A percentile compares a stretch with the other conserved stretches of the same genome.
phyloP scores from a whole-genome alignment of 2,797 vertebrate genomes.

The Coluber constrictor region DNA sequence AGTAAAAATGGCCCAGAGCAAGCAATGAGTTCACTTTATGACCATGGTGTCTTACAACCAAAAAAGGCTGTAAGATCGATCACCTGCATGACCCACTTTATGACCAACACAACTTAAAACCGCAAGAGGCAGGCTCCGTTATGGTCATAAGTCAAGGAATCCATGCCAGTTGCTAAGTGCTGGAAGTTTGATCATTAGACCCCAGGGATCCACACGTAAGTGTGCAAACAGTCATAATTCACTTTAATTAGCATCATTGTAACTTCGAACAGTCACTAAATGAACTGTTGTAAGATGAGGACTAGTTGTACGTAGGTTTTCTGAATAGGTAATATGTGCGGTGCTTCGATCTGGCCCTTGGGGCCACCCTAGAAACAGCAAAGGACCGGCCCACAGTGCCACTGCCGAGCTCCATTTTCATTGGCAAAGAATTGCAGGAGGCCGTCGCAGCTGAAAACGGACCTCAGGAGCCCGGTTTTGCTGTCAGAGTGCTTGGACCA shows the following conservation, averaged over 20 bases:
- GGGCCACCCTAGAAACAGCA: too few species aligned
- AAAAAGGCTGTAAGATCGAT: not conserved
- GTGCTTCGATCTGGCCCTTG: too few species aligned
- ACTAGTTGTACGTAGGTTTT: not conserved
- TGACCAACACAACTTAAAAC: not conserved
- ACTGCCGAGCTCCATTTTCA: too few species aligned
- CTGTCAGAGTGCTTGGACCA: too few species aligned
- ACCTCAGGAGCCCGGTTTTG: too few species aligned
- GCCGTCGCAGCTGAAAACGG: too few species aligned
- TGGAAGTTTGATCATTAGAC: not conserved
- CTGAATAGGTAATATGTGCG: not conserved
- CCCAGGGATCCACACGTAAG: not conserved
- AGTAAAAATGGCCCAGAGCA: not conserved
- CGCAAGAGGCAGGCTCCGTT: not conserved
- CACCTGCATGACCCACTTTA: fast-evolving
- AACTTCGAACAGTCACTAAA: not conserved
- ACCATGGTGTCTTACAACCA: not conserved
- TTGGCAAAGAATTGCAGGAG: too few species aligned
- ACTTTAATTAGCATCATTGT: too few species aligned
- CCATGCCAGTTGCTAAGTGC: not conserved
- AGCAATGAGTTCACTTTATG: too few species aligned
- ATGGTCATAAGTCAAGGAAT: not conserved
- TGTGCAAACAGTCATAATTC: not conserved
- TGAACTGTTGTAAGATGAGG: not conserved
- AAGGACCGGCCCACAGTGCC: too few species aligned